A percentile compares a stretch with the other conserved stretches of the same genome.
These are phyloP conservation scores for Catotricha subobsoleta DNA, from an alignment of 2,888 invertebrate genomes.

Conservation along the genomic window DNA sequence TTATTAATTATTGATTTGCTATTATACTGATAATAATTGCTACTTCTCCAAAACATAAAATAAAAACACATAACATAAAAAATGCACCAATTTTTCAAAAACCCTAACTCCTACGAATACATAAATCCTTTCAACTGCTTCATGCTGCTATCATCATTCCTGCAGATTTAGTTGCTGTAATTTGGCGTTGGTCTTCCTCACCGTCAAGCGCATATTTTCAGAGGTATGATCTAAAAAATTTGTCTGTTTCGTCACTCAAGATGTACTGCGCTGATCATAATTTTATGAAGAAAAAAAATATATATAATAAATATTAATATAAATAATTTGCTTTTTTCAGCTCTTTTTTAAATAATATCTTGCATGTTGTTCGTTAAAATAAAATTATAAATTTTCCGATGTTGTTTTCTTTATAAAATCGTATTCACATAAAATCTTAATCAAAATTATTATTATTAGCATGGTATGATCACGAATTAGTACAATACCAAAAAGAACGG, in stretches of 20 bases:
- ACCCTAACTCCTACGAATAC: not conserved
- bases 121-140: not conserved
- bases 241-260: not conserved
- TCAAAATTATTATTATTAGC: conserved; percentile 49
- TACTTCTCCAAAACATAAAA: too few species aligned
- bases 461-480: conserved; percentile 81
- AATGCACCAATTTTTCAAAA: not conserved
- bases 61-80: conserved; percentile 4
- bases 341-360: too few species aligned
- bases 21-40: too few species aligned
- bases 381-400: too few species aligned
- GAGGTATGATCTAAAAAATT: conserved; percentile 1
- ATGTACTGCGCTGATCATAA: not conserved
- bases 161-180: conserved; percentile 2
- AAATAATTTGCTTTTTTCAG: not conserved
- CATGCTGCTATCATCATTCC: not conserved
- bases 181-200: conserved; percentile 3
- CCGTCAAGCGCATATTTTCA: not conserved
- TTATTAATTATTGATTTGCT: too few species aligned
- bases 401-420: too few species aligned
- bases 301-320: not conserved
- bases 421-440: too few species aligned
- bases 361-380: too few species aligned
- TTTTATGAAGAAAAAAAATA: not conserved
- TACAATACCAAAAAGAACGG: conserved; percentile 67